Evolutionary conservation across 2,888 invertebrate species (phyloP).

Genomic region (Marronus borbonicus): DNA sequence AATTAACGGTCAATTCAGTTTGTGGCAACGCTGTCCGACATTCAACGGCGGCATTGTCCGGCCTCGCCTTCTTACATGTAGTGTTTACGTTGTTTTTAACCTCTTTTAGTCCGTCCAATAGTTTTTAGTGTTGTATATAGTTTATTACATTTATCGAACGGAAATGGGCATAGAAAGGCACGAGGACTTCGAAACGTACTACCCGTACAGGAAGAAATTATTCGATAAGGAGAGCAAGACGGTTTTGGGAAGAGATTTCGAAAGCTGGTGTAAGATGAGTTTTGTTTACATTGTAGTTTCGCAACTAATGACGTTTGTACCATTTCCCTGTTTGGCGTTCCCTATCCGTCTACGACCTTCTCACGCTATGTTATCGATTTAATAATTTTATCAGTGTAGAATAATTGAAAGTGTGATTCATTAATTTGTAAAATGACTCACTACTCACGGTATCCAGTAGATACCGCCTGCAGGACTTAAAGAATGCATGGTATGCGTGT

Average conservation of each 20-base stretch:
- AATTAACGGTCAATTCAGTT: constrained; percentile 42
- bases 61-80: constrained; percentile 52
- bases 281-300: constrained; percentile 46
- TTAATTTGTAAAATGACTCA: constrained; percentile 26
- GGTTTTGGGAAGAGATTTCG: constrained; percentile 75
- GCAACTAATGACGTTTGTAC: constrained; percentile 19
- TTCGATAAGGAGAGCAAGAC: constrained; percentile 60
- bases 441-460: constrained; percentile 9
- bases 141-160: constrained; percentile 22
- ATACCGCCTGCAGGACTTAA: not conserved
- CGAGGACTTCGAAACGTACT: constrained; percentile 39
- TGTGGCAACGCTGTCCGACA: constrained; percentile 49
- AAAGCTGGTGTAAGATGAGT: constrained; percentile 75
- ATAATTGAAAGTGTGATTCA: constrained; percentile 16
- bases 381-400: constrained; percentile 10
- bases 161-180: constrained; percentile 41
- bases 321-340: not conserved
- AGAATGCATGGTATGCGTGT: constrained; percentile 4
- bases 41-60: constrained; percentile 38
- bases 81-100: constrained; percentile 48
- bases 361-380: constrained; percentile 28
- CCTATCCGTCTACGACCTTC: not conserved
- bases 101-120: constrained; percentile 48
- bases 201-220: constrained; percentile 44
- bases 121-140: constrained; percentile 31